phyloP scores from a whole-genome alignment of 2,888 invertebrate genomes.

The Eupelmus urozonus region DNA sequence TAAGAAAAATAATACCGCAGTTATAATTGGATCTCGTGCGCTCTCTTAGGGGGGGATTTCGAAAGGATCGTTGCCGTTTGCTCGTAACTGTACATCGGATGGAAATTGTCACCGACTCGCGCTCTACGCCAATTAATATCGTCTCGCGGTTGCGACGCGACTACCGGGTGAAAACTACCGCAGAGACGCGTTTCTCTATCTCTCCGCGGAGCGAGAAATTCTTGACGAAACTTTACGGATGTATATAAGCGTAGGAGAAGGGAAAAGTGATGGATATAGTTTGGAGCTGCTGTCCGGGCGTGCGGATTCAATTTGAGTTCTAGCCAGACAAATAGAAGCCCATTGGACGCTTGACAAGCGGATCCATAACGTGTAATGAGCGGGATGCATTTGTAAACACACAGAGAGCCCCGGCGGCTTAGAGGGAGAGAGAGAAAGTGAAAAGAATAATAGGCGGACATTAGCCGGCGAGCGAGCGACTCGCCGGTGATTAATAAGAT shows the following conservation, averaged over 20 bases:
- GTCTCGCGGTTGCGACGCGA: too few species aligned
- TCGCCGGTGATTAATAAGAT: slow-evolving; percentile 23
- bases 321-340: slow-evolving; percentile 10
- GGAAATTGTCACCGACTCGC: slow-evolving; percentile 31
- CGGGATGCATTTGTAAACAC: slow-evolving; percentile 27
- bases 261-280: too few species aligned
- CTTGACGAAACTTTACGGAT: neutral
- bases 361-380: slow-evolving; percentile 11
- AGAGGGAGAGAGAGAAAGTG: slow-evolving; percentile 9
- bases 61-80: too few species aligned
- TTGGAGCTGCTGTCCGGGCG: too few species aligned
- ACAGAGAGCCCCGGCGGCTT: neutral
- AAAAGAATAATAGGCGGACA: slow-evolving; percentile 4
- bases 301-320: neutral
- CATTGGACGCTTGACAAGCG: slow-evolving; percentile 4
- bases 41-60: too few species aligned
- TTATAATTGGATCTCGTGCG: too few species aligned
- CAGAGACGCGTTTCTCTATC: too few species aligned
- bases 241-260: too few species aligned
- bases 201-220: neutral
- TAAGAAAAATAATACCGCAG: slow-evolving; percentile 54
- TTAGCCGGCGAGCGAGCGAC: neutral
- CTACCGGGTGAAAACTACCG: too few species aligned
- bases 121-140: too few species aligned
- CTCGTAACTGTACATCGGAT: neutral